Base-by-base conservation (phyloP, 2,888 invertebrate genomes). In the Gnatocerus cornutus region DNA sequence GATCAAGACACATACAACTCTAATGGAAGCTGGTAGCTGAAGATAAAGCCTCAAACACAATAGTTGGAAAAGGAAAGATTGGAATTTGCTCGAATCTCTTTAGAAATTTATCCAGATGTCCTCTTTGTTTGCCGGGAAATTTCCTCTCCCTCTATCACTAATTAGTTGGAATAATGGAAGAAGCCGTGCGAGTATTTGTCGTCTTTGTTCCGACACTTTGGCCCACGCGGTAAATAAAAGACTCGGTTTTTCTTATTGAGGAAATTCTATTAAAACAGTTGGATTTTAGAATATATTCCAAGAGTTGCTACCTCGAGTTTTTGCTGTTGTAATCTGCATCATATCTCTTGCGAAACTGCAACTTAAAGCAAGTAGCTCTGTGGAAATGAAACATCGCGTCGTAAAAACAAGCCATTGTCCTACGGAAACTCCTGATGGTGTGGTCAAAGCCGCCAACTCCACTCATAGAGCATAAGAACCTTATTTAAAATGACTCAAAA, bases 91-190 rank as follows among this genome's bases (percentile, higher is more conserved):
- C 39, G 56, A 43, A 61, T 66, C 69, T 61, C 69, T 66, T 69
- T 66, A 55, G 61, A 68, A 68, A 68, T 68, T 68, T 68, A 68
- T 68, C 52, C 63, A 63, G 48, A 68, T 62, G 56, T 62, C 70
- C 58, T 59, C 67, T 63, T 71, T 71, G 71, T 71, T 71, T 68
- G 62, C 41, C 8, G 58, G 56, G 63, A 62, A 70, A 52, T 63
- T 68, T 71, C 63, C 66, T 66, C 56, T 56, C 56, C 58, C 61
- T 62, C 67, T 53, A 52, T 68, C 68, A 45, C 68, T 64, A 71
- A 68, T 71, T 71, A 68, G 39, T 9, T 50, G 63, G 41, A 67
- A 71, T 68, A 68, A 71, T 68, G 46, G 71, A 52, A 46, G 55
- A 55, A 62, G 56, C 53, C 62, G 70, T 63, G 67, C 58, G 61